Conservation (phyloP, 2,113 vertebrate genomes). For the Rhinoptilus africanus region DNA sequence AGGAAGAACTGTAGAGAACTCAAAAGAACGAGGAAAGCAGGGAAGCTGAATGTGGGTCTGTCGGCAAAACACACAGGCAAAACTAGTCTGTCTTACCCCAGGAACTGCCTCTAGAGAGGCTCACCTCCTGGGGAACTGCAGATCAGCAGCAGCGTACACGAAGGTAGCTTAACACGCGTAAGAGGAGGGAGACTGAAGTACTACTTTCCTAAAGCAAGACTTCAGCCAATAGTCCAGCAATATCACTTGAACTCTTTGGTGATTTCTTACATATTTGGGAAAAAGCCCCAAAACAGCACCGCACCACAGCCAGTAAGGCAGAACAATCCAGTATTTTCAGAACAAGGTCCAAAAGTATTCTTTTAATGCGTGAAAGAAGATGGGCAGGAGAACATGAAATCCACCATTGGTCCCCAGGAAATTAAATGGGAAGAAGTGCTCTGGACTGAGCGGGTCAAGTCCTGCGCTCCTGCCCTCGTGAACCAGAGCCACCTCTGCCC, state of each 20-base stretch:
- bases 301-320: neutral
- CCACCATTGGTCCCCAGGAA: neutral
- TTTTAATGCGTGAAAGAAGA: neutral
- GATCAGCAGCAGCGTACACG: neutral
- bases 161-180: accelerated
- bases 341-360: neutral
- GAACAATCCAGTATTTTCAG: neutral
- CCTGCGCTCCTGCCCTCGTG: accelerated
- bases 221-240: accelerated
- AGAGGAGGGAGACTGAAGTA: neutral
- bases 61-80: neutral
- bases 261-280: neutral
- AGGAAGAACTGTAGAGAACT: neutral
- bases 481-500: neutral
- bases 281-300: accelerated
- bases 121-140: neutral
- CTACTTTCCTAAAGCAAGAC: neutral
- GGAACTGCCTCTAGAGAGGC: neutral
- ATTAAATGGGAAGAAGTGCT: neutral
- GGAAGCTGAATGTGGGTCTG: neutral
- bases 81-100: neutral
- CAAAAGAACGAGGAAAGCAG: neutral
- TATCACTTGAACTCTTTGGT: neutral
- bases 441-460: neutral
- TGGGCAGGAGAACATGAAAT: accelerated